These are phyloP conservation scores for Garrulus glandarius DNA, from an alignment of 2,797 vertebrate species.

Conservation along the genomic window DNA sequence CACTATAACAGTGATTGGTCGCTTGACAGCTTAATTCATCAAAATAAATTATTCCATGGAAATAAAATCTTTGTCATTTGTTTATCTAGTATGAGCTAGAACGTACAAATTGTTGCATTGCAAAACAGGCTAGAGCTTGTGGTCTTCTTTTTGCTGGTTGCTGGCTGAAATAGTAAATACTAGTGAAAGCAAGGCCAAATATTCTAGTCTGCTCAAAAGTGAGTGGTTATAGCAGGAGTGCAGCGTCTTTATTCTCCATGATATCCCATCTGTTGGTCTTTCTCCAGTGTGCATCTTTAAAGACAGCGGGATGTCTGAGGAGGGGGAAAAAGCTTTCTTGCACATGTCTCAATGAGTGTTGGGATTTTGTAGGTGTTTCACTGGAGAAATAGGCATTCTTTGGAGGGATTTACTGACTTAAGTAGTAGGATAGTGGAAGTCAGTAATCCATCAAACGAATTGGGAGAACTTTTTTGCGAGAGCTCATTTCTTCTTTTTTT, in stretches of 20 bases:
- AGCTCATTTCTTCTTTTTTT: not conserved
- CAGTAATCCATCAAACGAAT: not conserved
- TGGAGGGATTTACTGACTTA: not conserved
- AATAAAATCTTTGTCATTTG: constrained; percentile 40
- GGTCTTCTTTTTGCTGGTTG: not conserved
- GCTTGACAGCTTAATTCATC: not conserved
- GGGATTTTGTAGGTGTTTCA: not conserved
- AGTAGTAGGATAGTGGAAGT: not conserved
- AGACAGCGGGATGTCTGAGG: not conserved
- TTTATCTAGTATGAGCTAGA: constrained; percentile 20
- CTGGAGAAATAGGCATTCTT: not conserved
- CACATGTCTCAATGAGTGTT: not conserved
- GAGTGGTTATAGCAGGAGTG: not conserved
- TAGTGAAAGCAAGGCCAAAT: not conserved
- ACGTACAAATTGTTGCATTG: not conserved
- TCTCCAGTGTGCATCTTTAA: not conserved
- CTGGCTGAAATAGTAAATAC: not conserved
- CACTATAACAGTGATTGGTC: constrained; percentile 34
- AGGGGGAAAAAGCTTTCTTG: not conserved
- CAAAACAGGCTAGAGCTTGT: not conserved
- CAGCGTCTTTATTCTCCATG: not conserved
- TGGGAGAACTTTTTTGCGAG: not conserved
- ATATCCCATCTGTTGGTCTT: not conserved
- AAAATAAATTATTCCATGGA: constrained; percentile 35
- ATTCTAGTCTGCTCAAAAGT: not conserved